These are phyloP conservation scores for Rhynchonycteris naso DNA, from an alignment of 2,797 vertebrate genomes.

Conservation along the genomic window DNA sequence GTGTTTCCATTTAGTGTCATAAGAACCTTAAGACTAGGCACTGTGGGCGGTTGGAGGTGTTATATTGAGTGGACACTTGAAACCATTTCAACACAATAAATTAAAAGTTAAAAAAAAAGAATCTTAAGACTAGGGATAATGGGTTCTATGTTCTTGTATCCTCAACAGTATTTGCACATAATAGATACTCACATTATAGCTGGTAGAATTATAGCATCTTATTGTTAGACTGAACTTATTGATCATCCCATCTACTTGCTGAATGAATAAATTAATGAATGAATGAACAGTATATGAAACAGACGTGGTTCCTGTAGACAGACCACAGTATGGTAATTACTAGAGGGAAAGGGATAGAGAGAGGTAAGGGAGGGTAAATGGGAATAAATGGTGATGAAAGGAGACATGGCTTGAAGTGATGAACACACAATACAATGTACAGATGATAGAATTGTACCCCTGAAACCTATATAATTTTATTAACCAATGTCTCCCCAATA, in stretches of 20 bases:
- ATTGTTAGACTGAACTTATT: neutral
- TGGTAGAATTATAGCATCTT: neutral
- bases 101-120: neutral
- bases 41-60: too few species aligned
- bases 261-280: neutral
- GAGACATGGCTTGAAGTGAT: too few species aligned
- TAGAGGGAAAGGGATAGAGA: too few species aligned
- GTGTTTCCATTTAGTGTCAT: neutral
- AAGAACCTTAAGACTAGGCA: neutral
- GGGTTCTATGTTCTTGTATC: neutral
- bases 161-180: neutral
- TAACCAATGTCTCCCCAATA: too few species aligned
- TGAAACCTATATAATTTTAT: too few species aligned
- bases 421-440: too few species aligned
- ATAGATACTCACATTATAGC: neutral
- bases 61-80: too few species aligned
- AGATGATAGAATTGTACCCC: too few species aligned
- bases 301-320: neutral
- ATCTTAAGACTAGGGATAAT: neutral
- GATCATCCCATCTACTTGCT: constrained; percentile 1
- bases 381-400: too few species aligned
- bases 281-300: neutral
- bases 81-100: too few species aligned
- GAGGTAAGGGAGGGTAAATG: too few species aligned
- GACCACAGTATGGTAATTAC: neutral